A percentile compares a stretch with the other conserved stretches of the same genome.
These are phyloP conservation scores for Sphaeridia pumilis DNA, from an alignment of 2,888 invertebrate genomes.

Conservation along the genomic window DNA sequence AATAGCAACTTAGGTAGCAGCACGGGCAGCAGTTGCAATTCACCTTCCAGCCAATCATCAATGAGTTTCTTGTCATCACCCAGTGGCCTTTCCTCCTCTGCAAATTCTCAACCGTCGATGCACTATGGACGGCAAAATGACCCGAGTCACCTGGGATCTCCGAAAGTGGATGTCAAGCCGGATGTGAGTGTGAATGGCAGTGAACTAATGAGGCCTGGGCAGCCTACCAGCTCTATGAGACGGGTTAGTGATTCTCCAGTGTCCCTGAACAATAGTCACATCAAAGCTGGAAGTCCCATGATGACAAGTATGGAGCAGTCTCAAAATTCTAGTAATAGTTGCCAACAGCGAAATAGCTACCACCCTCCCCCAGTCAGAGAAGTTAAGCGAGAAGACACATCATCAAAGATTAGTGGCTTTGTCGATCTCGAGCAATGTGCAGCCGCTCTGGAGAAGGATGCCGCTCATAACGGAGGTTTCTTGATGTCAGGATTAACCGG, in stretches of 20 bases:
- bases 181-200: background rate
- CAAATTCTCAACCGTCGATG: background rate
- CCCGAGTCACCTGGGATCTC: background rate
- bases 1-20: too few relatives aligned
- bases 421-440: slow-evolving; percentile 75
- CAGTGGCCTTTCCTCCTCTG: background rate
- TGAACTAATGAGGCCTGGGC: background rate
- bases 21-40: too few relatives aligned
- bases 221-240: background rate
- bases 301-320: slow-evolving; percentile 5
- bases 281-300: slow-evolving; percentile 8
- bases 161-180: background rate
- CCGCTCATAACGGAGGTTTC: slow-evolving; percentile 49
- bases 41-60: background rate
- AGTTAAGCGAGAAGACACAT: slow-evolving; percentile 65
- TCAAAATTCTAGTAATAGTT: slow-evolving; percentile 6
- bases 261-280: slow-evolving; percentile 2
- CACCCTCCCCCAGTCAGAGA: slow-evolving; percentile 46
- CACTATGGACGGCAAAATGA: background rate
- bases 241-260: background rate
- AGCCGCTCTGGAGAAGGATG: slow-evolving; percentile 73
- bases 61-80: background rate
- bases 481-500: slow-evolving; percentile 55
- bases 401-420: slow-evolving; percentile 65
- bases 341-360: slow-evolving; percentile 12